These are phyloP conservation scores for Nasonia giraulti DNA, from an alignment of 1,140 invertebrate genomes.

Conservation along the genomic window DNA sequence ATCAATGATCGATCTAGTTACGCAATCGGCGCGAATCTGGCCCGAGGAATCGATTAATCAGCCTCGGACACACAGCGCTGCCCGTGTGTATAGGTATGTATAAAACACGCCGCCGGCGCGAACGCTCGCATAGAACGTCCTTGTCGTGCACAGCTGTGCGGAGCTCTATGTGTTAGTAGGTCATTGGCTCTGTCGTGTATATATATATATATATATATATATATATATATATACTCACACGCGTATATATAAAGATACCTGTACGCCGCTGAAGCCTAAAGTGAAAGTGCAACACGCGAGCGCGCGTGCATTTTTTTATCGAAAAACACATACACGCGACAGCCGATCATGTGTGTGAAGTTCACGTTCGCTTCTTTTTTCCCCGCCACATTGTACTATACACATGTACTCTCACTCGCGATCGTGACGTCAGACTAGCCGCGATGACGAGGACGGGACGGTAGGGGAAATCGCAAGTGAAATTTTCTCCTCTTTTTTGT, in stretches of 20 bases:
- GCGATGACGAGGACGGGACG: background rate
- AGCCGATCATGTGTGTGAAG: background rate
- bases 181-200: constrained; percentile 70
- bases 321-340: background rate
- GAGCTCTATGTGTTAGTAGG: constrained; percentile 70
- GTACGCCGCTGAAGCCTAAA: background rate
- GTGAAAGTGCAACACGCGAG: constrained; percentile 41
- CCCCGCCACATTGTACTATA: background rate
- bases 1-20: background rate
- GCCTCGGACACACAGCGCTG: background rate
- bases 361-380: constrained; percentile 39
- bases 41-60: constrained; percentile 10
- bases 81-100: background rate
- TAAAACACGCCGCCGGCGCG: background rate
- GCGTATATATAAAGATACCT: background rate
- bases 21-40: background rate
- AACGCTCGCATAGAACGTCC: constrained; percentile 52
- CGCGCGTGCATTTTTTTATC: constrained; percentile 36
- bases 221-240: too few species aligned
- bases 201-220: background rate
- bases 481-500: background rate
- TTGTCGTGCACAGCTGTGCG: constrained; percentile 51
- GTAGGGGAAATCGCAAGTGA: background rate
- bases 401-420: constrained; percentile 14
- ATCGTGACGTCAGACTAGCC: constrained; percentile 22